Percentiles rank a stretch among this genome's conserved stretches.
Evolutionary conservation across 2,888 invertebrate species (phyloP).

Genomic region (Caenorhabditis imperialis): DNA sequence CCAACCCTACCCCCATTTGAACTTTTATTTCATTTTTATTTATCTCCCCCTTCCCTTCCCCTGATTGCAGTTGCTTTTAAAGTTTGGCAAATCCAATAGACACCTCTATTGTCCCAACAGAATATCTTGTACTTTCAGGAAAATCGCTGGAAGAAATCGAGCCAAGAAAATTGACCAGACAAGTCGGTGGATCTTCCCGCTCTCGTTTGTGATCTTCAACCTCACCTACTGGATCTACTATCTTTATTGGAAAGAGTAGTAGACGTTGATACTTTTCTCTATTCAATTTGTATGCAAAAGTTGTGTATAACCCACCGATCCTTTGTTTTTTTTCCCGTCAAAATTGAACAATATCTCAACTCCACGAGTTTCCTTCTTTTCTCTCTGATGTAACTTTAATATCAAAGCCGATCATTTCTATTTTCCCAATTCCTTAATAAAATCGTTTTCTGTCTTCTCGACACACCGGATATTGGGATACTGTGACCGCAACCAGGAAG

Average conservation of each 20-base stretch:
- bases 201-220: constrained; percentile 76
- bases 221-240: constrained; percentile 77
- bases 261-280: background rate
- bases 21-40: constrained; percentile 3
- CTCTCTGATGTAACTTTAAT: constrained; percentile 36
- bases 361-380: constrained; percentile 35
- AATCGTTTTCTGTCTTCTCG: background rate
- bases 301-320: background rate
- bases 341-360: constrained; percentile 33
- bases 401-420: constrained; percentile 10
- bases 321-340: background rate
- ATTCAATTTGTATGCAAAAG: constrained; percentile 33
- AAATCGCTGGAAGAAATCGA: constrained; percentile 72
- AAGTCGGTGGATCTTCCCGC: constrained; percentile 76
- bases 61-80: constrained; percentile 26
- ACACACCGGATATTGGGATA: too few relatives aligned
- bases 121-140: too few relatives aligned
- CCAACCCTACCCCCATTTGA: background rate
- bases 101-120: too few relatives aligned
- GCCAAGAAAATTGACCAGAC: constrained; percentile 77
- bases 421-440: background rate
- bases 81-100: too few relatives aligned
- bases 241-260: constrained; percentile 62
- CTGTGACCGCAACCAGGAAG: constrained; percentile 38
- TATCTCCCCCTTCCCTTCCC: background rate